These are phyloP conservation scores for Netelia fuscicornis DNA, from an alignment of 2,888 invertebrate species.

Conservation along the genomic window DNA sequence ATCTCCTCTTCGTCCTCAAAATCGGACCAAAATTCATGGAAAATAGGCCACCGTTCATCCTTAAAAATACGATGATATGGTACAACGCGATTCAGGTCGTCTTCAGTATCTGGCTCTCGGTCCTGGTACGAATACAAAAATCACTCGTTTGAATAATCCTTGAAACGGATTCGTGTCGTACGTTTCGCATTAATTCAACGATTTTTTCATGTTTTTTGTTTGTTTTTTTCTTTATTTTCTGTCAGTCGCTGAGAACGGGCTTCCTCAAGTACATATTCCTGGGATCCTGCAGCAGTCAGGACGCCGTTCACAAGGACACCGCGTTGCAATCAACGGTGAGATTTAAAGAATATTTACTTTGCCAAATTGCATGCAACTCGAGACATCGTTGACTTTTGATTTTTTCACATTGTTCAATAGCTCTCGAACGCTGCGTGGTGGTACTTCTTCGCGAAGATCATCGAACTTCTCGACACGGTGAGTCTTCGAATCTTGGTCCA, in stretches of 20 bases:
- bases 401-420: slow-evolving; percentile 77
- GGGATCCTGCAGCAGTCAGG: slow-evolving; percentile 53
- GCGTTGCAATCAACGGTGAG: slow-evolving; percentile 74
- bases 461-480: slow-evolving; percentile 87
- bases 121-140: slow-evolving; percentile 83
- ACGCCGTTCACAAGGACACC: slow-evolving; percentile 57
- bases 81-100: slow-evolving; percentile 96
- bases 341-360: slow-evolving; percentile 24
- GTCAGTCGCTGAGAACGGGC: slow-evolving; percentile 59
- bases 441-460: slow-evolving; percentile 87
- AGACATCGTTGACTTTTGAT: slow-evolving; percentile 3
- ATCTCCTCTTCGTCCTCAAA: slow-evolving; percentile 91
- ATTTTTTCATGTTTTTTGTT: not conserved
- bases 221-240: slow-evolving; percentile 18
- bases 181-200: not conserved
- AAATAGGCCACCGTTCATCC: slow-evolving; percentile 89
- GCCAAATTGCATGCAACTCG: slow-evolving; percentile 24
- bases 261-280: slow-evolving; percentile 61
- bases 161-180: not conserved
- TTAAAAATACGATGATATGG: slow-evolving; percentile 90
- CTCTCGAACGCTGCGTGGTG: slow-evolving; percentile 86
- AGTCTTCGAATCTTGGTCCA: slow-evolving; percentile 69
- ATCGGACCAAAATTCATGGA: slow-evolving; percentile 92
- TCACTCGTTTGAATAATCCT: not conserved
- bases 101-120: slow-evolving; percentile 91